Base-by-base conservation (phyloP, 1,140 invertebrate species). In the Popillia japonica region DNA sequence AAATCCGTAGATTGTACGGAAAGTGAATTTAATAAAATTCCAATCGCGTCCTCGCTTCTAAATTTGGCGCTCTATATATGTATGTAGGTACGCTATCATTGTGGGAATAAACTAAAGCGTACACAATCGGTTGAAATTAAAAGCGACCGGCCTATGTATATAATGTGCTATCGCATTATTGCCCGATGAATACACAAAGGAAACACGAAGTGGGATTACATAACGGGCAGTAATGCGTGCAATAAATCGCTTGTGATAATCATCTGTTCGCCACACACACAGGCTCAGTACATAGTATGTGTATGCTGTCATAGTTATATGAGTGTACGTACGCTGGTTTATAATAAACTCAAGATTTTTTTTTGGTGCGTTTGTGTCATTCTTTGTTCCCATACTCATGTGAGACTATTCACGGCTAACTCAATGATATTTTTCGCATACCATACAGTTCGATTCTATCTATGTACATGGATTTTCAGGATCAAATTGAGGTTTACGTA, bases 201-300 rank as follows among this genome's bases (percentile, higher is more conserved):
- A 64, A 64, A 64, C 61, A 27, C 61, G 61, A 64, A 22, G 61
- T 64, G 61, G 23, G 17, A 27, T 64, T 64, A 64, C 61, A 27
- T 64, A 64, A 64, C 61, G 17, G 61, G 61, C 17, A 27, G 61
- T 64, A 64, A 64, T 64, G 61, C 61, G 61, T 64, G 61, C 61
- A 23, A 64, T 64, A 64, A 64, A 64, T 64, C 61, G 61, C 61
- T 64, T 64, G 17, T 64, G 61, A 64, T 64, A 64, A 64, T 64
- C 61, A 64, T 64, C 61, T 64, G 61, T 23, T 27, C 61, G 17
- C 20, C n/a, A n/a, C 23, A 64, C 23, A 64, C 61, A 64, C 61
- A 17, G 61, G 3, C 61, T 6, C 8, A 17, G 22, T 17, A 27
- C 61, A 23, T 9, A 23, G 22, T 20, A 27, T 27, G 61, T 22